Base-by-base conservation (phyloP, 2,797 vertebrate genomes). In the Betta splendens region DNA sequence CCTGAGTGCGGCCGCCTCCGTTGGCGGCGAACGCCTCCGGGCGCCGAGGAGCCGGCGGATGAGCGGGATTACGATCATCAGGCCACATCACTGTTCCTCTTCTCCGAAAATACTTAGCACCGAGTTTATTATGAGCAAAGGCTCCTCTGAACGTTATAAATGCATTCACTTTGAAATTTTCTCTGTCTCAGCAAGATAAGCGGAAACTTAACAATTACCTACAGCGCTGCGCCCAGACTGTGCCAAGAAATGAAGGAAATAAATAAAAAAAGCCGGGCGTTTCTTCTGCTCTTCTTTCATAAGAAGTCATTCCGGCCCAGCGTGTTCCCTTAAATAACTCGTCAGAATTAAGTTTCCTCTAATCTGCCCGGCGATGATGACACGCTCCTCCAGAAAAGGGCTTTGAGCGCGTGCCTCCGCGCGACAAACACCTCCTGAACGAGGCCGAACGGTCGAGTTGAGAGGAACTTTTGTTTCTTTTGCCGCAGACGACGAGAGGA, bases 361-460 rank as follows among this genome's bases (percentile, higher is more conserved):
- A 79, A 85, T 86, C 69, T 69, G 57, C 67, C 50, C 73, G 72
- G 69, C 13, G 3, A 43, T 21, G 21, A 54, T 67, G 61, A 75
- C 60, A 74, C 64, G 70, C 61, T 62, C 43, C 60, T 43, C 20
- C 40, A 51, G 70, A 76, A 84, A 72, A 84, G 68, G 70, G 56
- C 66, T 81, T 85, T 81, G 73, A 84, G 68, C 47, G 69, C 72
- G 54, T 80, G 71, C 60, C 54, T 83, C 71, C 81, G 63, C 72
- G 79, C 69, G 63, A 87, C 73, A 80, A 85, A 81, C 68, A 80
- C 76, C 44, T 72, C 90, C 79, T 84, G 73, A 85, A 79, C 71
- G 88, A 65, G 84, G 84, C 61, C 80, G 81, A 83, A 76, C 61
- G 76, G 83, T 77, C 73, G 80, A 77, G 80, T 58, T 83, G 76